These are phyloP conservation scores for Halictus quadricinctus DNA, from an alignment of 2,888 invertebrate species.

Conservation along the genomic window DNA sequence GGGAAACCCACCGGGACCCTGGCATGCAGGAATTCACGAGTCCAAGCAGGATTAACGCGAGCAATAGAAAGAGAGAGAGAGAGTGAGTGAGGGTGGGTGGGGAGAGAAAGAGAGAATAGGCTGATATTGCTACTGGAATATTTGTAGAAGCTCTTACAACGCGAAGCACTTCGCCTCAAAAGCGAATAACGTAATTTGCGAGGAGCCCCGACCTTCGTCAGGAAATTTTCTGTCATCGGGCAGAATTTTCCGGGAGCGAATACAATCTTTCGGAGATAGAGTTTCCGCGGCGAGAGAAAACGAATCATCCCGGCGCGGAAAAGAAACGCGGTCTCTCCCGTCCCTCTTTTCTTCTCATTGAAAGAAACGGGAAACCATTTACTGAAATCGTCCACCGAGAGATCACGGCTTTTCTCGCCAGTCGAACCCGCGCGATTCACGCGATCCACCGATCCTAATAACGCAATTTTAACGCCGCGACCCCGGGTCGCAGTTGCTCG, in stretches of 20 bases:
- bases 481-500: background rate
- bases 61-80: background rate
- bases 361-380: slow-evolving; percentile 37
- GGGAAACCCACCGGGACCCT: slow-evolving; percentile 45
- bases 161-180: slow-evolving; percentile 58
- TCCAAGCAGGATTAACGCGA: slow-evolving; percentile 64
- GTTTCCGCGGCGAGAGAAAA: slow-evolving; percentile 29
- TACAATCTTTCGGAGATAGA: slow-evolving; percentile 48
- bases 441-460: slow-evolving; percentile 16
- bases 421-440: background rate
- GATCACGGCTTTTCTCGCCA: slow-evolving; percentile 13
- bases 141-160: slow-evolving; percentile 62
- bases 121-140: slow-evolving; percentile 66
- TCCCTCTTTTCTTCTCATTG: slow-evolving; percentile 17
- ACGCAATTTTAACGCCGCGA: background rate
- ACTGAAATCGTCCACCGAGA: slow-evolving; percentile 30
- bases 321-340: background rate
- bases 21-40: slow-evolving; percentile 61
- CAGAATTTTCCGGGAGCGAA: slow-evolving; percentile 47
- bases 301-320: slow-evolving; percentile 14
- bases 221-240: slow-evolving; percentile 53
- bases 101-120: slow-evolving; percentile 43
- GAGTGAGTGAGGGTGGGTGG: background rate
- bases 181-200: slow-evolving; percentile 67
- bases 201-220: slow-evolving; percentile 18